Base-by-base conservation (phyloP, 2,888 invertebrate genomes). In the Ormyrus nitidulus region DNA sequence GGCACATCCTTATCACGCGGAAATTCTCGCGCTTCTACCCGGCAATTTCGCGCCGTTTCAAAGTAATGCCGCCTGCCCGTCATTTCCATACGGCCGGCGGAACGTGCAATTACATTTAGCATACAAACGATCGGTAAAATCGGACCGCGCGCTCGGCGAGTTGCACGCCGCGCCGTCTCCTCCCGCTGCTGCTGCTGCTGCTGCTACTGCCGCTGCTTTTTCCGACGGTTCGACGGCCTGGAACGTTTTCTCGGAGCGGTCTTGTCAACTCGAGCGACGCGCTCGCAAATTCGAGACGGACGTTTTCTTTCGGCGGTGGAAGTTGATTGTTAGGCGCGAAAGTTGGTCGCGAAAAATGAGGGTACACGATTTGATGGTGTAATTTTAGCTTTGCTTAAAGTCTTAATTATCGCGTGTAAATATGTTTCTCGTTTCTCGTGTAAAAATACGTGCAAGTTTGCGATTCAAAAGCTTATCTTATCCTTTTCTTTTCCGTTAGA, bases 71-170 rank as follows among this genome's bases (percentile, higher is more conserved):
- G 64, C 56, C 62, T 61, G 54, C 71, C 62, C 79, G 78, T 83
- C 82, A 77, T 80, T 80, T 68, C 68, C 61, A 66, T 54, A 71
- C 46, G 53, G 10, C 46, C 9, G 10, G 6, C 56, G 66, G 75
- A 68, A 75, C 68, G 51, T 80, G 80, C 80, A 83, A 82, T 83
- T 81, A 80, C 79, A 83, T 82, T 82, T 82, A 80, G 78, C 81
- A 83, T 81, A 73, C 79, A 72, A 80, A 83, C 80, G 84, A 80
- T 82, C 78, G 81, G 77, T 62, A 62, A 78, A 81, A 78, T 81
- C 75, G 53, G 68, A 56, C 68, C 61, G 66, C n/a, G 8, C 10
- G 53, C 46, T 6, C 48, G 58, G 44, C 58, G 69, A 44, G 46
- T 7, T 46, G 8, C 58, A n/a, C 9, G 0, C 19, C 9, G 54